Percentiles rank a stretch among this genome's conserved stretches.
Conservation (phyloP, 2,797 vertebrate species). For the Cyclopterus lumpus region DNA sequence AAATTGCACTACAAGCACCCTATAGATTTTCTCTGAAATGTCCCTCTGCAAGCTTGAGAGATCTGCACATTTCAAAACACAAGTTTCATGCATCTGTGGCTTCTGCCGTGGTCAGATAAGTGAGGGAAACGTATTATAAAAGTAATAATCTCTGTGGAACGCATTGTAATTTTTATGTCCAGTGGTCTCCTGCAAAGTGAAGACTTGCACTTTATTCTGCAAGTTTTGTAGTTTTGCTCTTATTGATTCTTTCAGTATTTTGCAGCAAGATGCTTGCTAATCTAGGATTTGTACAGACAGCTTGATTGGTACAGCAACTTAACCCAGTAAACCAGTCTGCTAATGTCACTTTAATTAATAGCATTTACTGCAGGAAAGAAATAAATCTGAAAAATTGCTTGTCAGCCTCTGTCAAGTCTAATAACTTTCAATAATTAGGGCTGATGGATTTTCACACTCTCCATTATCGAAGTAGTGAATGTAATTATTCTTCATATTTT, state of each 20-base stretch:
- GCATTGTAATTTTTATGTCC: slow-evolving; percentile 22
- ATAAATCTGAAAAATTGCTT: slow-evolving; percentile 99
- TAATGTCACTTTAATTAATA: slow-evolving; percentile 99
- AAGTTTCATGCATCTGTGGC: not conserved
- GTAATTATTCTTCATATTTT: slow-evolving; percentile 99
- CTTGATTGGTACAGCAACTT: slow-evolving; percentile 95
- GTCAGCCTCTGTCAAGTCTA: slow-evolving; percentile 99
- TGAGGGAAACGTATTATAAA: slow-evolving; percentile 1
- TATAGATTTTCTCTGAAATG: not conserved
- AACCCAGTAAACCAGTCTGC: slow-evolving; percentile 93
- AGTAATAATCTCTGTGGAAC: slow-evolving; percentile 17
- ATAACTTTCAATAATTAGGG: slow-evolving; percentile 99
- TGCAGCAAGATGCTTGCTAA: slow-evolving; percentile 88
- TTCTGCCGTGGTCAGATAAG: not conserved
- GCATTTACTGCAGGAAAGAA: slow-evolving; percentile 94
- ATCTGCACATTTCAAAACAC: slow-evolving; percentile 11
- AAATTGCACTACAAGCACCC: not conserved
- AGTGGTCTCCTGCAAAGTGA: slow-evolving; percentile 8
- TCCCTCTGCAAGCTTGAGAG: not conserved
- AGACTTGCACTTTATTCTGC: slow-evolving; percentile 2
- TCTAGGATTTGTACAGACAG: slow-evolving; percentile 91
- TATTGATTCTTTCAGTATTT: slow-evolving; percentile 86
- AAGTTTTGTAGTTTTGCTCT: slow-evolving; percentile 70
- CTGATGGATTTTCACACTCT: slow-evolving; percentile 99
- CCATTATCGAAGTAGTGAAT: slow-evolving; percentile 99